Evolutionary conservation across 1,140 invertebrate genomes (phyloP).

Genomic region (Lutraria rhynchaena): DNA sequence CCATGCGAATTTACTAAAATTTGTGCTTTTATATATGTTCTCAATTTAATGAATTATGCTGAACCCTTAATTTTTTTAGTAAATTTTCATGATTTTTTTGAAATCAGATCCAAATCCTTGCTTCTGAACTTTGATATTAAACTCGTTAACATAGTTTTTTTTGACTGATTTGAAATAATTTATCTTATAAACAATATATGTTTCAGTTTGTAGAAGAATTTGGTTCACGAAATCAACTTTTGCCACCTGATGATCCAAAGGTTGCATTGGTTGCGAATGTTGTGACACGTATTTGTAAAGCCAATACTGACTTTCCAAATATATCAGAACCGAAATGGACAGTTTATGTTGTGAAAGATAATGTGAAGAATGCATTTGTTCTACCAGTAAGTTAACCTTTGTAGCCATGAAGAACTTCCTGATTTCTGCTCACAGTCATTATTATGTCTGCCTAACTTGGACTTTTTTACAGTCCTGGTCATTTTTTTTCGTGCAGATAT

Average conservation of each 20-base stretch:
- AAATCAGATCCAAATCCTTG: no score
- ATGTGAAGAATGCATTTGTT: slow-evolving; percentile 84
- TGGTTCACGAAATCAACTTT: slow-evolving; percentile 75
- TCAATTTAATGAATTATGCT: no score
- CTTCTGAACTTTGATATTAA: no score
- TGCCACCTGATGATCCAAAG: slow-evolving; percentile 79
- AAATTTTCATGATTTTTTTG: no score
- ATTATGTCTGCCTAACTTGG: neutral
- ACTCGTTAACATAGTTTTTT: no score
- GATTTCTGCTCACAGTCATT: neutral
- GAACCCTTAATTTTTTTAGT: no score
- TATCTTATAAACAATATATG: no score
- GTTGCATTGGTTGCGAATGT: slow-evolving; percentile 78
- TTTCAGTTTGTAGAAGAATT: slow-evolving; percentile 76
- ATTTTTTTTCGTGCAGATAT: no score
- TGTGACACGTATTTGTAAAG: slow-evolving; percentile 80
- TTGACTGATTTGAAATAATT: no score
- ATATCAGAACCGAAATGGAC: slow-evolving; percentile 83
- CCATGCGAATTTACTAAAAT: no score
- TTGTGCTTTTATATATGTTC: no score
- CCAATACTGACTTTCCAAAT: slow-evolving; percentile 83
- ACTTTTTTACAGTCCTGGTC: neutral
- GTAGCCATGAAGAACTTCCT: neutral
- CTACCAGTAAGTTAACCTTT: slow-evolving; percentile 82
- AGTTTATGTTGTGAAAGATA: slow-evolving; percentile 82